Evolutionary conservation across 64 coral and sea anemone species (phyloP), one percentile per base, ranked within the genome.

Genomic region (Stichodactyla helianthus): DNA sequence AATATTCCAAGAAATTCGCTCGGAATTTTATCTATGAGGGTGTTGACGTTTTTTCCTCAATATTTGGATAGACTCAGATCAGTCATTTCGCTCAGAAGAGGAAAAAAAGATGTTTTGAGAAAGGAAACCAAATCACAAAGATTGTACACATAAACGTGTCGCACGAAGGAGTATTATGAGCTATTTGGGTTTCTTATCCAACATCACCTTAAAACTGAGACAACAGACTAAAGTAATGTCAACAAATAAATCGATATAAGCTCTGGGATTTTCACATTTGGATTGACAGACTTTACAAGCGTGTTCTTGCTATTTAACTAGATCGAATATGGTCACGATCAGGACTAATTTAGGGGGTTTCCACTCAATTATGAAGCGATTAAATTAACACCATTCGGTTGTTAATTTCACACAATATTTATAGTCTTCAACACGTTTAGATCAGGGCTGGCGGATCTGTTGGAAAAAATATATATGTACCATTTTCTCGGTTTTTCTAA

Each of bases 11-110:
- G 53, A 81, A 54, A 81, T 81, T 51, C n/a, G 78, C 78, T 81
- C 78, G 78, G 78, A 81, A 81, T 81, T 81, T 81, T 81, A 81
- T 81, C 78, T 20, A 81, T 81, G 35, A 81, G 52, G 78, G 78
- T 81, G 78, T 52, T 81, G 78, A 81, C 78, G 52, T 17, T 81
- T 81, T n/a, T 81, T 65, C 17, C 16, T 31, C 20, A 52, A 16
- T 52, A 81, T 81, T 81, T 54, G 78, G 78, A 81, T 81, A 81
- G 53, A 81, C 35, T 52, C 16, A 81, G 78, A 54, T 81, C 78
- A 81, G 78, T 20, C 68, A 74, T 74, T 23, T 74, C 68, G 8
- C 23, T 74, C 7, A 74, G 68, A 74, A 74, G 68, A 74, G 63
- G 63, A 74, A 23, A 74, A 31, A 31, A 74, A 11, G 6, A 74